Conservation (phyloP, 92 coral and sea anemone genomes). For the Porites evermanni region DNA sequence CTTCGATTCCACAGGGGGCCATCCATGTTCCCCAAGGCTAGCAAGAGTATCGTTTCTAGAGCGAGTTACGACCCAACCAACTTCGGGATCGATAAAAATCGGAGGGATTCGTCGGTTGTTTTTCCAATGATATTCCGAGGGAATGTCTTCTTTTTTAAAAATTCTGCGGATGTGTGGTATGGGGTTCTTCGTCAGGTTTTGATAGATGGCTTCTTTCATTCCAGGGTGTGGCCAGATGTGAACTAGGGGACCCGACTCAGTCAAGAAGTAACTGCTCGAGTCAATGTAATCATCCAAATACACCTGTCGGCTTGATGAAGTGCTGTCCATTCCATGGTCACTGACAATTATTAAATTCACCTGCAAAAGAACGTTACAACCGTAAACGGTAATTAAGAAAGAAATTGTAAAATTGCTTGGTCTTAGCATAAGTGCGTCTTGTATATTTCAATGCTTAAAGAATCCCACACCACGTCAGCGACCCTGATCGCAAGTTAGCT, state of each 20-base stretch:
- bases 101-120: constrained; percentile 94
- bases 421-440: too few species aligned
- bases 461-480: too few species aligned
- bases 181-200: constrained; percentile 70
- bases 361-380: not conserved
- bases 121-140: constrained; percentile 76
- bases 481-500: too few species aligned
- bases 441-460: too few species aligned
- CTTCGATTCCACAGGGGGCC: constrained; percentile 57
- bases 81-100: constrained; percentile 72
- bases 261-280: constrained; percentile 46
- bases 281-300: constrained; percentile 78
- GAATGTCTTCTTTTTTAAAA: constrained; percentile 80
- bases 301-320: constrained; percentile 66
- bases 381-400: too few species aligned
- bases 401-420: too few species aligned
- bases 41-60: constrained; percentile 31
- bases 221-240: constrained; percentile 80
- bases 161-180: constrained; percentile 73
- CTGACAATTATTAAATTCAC: constrained; percentile 82
- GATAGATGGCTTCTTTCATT: constrained; percentile 67
- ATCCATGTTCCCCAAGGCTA: constrained; percentile 62
- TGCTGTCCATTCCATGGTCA: constrained; percentile 85
- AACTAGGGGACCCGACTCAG: constrained; percentile 55
- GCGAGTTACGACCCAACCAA: constrained; percentile 70